phyloP scores from a whole-genome alignment of 2,797 vertebrate species.

The Poeciliopsis gracilis region DNA sequence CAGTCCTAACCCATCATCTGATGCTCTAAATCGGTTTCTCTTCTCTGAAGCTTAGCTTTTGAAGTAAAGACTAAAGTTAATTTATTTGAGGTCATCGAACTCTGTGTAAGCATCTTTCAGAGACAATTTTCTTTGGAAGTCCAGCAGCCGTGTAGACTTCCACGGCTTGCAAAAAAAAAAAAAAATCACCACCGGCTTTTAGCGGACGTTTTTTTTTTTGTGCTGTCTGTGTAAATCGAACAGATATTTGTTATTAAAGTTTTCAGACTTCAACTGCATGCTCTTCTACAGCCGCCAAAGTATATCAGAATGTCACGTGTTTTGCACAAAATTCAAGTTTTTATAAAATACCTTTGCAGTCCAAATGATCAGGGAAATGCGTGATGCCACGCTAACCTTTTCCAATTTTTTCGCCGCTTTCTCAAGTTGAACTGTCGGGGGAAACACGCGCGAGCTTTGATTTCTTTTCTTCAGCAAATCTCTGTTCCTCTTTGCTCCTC shows the following conservation, averaged over 20 bases:
- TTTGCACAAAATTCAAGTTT: background rate
- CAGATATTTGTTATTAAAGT: background rate
- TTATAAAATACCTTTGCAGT: background rate
- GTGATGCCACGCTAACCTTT: background rate
- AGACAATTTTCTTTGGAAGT: background rate
- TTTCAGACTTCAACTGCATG: background rate
- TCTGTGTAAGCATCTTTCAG: background rate
- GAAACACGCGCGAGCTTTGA: background rate
- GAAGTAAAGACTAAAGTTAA: background rate
- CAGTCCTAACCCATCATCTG: background rate
- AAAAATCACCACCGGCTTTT: background rate
- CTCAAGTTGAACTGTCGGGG: background rate
- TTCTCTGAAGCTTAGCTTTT: background rate
- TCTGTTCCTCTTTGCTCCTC: conserved; percentile 33
- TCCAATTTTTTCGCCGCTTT: background rate
- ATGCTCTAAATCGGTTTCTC: background rate
- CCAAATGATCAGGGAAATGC: background rate
- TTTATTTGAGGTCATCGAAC: background rate
- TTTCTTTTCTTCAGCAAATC: background rate
- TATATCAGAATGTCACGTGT: background rate
- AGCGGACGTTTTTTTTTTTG: background rate
- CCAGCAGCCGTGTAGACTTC: no score
- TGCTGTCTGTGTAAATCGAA: background rate
- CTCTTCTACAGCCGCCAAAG: background rate
- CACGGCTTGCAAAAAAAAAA: background rate